Evolutionary conservation across 2,888 invertebrate genomes (phyloP), one percentile per base, ranked within the genome.

Genomic region (Drosophila anomalata): DNA sequence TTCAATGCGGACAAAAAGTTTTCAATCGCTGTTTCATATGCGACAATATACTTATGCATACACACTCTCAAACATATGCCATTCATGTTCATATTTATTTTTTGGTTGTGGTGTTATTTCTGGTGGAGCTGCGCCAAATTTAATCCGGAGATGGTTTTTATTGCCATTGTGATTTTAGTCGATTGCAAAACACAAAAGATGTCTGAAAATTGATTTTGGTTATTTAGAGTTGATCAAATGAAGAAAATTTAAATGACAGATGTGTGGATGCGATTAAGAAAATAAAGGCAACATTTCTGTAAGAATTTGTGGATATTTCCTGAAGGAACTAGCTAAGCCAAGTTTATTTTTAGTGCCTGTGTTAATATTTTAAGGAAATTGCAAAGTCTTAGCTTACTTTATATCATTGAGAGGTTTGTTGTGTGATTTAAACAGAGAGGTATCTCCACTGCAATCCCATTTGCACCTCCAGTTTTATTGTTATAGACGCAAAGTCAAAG

Each of bases 1-100:
- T 53, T 65, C 36, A 46, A 46, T 63, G 63, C 65, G 36, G 65
- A 51, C 65, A 46, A 65, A 65, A 65, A 63, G 44, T 65, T 63
- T 52, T 46, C 61, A 48, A 50, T 48, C 17, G 31, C 22, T 36
- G 60, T 62, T 62, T 36, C 26, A 52, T 52, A 53, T 65, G 63
- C 63, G 44, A 53, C 63, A 52, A 53, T 54, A 31, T 29, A 53
- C 39, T 62, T 60, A 41, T 60, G 17, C 41, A 17, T 7, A 63
- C 26, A 36, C 20, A 36, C 44, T 39, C 31, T 17, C 47, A 22
- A 47, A 29, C 47, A 22, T 22, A 62, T 39, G 33, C n/a, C 14
- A 44, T 42, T 2, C 20, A n/a, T 39, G 12, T 29, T 17, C 26
- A n/a, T 63, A 41, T 67, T 67, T 67, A 51, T 51, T 67, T 66